Evolutionary conservation across 2,797 vertebrate genomes (phyloP).

Genomic region (Antennarius maculatus): DNA sequence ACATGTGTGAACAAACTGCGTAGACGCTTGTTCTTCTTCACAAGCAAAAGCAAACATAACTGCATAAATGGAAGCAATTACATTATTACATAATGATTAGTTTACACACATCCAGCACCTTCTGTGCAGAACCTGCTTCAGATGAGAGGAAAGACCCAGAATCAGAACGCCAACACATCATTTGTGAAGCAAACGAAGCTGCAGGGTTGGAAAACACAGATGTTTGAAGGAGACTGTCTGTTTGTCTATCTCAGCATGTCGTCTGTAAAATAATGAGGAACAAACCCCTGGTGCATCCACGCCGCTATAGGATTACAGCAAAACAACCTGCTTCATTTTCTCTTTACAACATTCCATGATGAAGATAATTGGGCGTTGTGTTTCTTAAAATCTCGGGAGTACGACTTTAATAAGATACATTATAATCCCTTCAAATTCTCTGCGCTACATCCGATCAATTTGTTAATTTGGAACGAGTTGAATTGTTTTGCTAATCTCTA

Average conservation of each 20-base stretch:
- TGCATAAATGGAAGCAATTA: too few relatives aligned
- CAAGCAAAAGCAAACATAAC: too few relatives aligned
- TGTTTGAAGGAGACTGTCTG: background rate
- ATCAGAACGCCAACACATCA: slow-evolving; percentile 24
- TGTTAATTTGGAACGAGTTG: slow-evolving; percentile 13
- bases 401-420: background rate
- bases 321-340: background rate
- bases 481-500: slow-evolving; percentile 13
- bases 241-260: slow-evolving; percentile 5
- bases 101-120: too few relatives aligned
- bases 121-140: slow-evolving; percentile 16
- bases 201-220: background rate
- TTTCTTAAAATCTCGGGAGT: background rate
- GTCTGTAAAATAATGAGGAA: slow-evolving; percentile 10
- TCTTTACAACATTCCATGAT: background rate
- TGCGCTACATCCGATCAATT: background rate
- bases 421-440: slow-evolving; percentile 10
- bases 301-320: background rate
- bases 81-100: too few relatives aligned
- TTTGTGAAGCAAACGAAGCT: background rate
- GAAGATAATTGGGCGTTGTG: background rate
- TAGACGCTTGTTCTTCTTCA: too few relatives aligned
- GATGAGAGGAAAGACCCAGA: slow-evolving; percentile 12
- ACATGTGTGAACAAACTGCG: too few relatives aligned
- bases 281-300: background rate